Evolutionary conservation across 2,113 vertebrate genomes (phyloP).

Genomic region (Anoplopoma fimbria): DNA sequence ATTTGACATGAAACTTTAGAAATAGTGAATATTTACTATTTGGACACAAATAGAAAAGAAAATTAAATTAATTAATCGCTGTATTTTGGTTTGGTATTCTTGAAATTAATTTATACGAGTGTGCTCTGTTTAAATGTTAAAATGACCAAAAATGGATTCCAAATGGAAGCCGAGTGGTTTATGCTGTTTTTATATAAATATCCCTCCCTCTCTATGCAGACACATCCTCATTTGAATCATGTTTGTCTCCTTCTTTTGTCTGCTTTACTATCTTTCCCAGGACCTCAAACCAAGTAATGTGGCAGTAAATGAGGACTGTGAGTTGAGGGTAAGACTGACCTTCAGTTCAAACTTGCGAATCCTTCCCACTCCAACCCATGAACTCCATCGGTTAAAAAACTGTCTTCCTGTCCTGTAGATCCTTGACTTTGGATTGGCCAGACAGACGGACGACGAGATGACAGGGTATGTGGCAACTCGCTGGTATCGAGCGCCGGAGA

Average conservation of each 20-base stretch:
- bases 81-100: background rate
- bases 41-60: background rate
- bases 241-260: conserved; percentile 10
- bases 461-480: conserved; percentile 97
- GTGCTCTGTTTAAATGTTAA: background rate
- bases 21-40: background rate
- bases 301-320: conserved; percentile 97
- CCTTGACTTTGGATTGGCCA: conserved; percentile 95
- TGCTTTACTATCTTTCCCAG: conserved; percentile 71
- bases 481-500: conserved; percentile 98
- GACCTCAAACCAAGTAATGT: conserved; percentile 98
- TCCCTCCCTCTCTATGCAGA: background rate
- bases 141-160: background rate
- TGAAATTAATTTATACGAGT: background rate
- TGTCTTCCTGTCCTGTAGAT: conserved; percentile 83
- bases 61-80: background rate
- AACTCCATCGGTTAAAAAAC: background rate
- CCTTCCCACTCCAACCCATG: background rate
- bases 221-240: conserved; percentile 3
- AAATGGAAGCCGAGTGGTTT: background rate
- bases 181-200: background rate
- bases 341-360: background rate
- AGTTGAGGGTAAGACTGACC: conserved; percentile 88
- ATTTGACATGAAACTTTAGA: background rate
- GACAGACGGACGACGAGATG: conserved; percentile 98